Percentiles rank a stretch among this genome's conserved stretches.
Conservation (phyloP, 1,140 invertebrate genomes). For the Drosophila takahashii region DNA sequence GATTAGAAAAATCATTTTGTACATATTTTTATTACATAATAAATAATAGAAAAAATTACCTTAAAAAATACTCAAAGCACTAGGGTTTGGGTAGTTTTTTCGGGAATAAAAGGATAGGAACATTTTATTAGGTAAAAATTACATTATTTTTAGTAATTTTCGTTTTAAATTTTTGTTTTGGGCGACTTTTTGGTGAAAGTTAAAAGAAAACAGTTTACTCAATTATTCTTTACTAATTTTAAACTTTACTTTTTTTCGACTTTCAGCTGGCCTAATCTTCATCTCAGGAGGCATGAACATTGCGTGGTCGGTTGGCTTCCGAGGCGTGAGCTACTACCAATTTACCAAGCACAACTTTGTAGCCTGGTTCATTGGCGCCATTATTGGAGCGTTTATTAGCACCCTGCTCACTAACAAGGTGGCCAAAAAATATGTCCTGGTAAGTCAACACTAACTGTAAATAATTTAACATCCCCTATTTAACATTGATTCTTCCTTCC, state of each 20-base stretch:
- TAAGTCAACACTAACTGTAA: constrained; percentile 3
- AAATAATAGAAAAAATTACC: too few relatives aligned
- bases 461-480: background rate
- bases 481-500: background rate
- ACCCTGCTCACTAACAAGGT: constrained; percentile 43
- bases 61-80: too few relatives aligned
- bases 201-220: too few relatives aligned
- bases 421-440: constrained; percentile 58
- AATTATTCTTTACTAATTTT: background rate
- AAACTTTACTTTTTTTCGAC: background rate
- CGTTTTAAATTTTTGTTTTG: too few relatives aligned
- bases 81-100: too few relatives aligned
- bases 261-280: constrained; percentile 59
- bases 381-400: constrained; percentile 56
- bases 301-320: constrained; percentile 65
- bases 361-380: constrained; percentile 68
- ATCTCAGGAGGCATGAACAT: constrained; percentile 71
- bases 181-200: too few relatives aligned
- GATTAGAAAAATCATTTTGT: too few relatives aligned
- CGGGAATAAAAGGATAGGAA: too few relatives aligned
- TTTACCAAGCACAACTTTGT: constrained; percentile 27
- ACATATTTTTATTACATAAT: too few relatives aligned
- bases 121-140: too few relatives aligned
- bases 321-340: rapidly evolving
- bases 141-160: too few relatives aligned